Evolutionary conservation across 2,797 vertebrate species (phyloP), one percentile per base, ranked within the genome.

Genomic region (Sternarchorhynchus goeldii): DNA sequence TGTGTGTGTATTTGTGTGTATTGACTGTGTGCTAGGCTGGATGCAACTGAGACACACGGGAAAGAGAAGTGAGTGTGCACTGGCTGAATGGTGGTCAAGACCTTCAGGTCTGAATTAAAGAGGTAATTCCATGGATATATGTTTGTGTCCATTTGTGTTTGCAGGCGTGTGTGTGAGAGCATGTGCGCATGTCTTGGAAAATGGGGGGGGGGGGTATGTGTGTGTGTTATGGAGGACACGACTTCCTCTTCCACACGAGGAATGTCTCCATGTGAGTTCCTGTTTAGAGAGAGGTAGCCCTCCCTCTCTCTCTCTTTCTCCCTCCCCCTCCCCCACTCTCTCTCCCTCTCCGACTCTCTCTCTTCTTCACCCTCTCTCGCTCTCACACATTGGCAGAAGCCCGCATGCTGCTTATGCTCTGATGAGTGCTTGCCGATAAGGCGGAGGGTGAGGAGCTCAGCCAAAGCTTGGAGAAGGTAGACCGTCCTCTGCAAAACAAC

Each of bases 251-350:
- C 88, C 84, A 84, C 86, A 78, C 31, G 84, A 89, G 90, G 90
- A 93, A 93, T 91, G 91, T 91, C 87, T 92, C 90, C 88, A 87
- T 89, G 88, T 88, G 58, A 90, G 90, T 92, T 93, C 91, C 92
- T 91, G 92, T 93, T 92, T 93, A 90, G 86, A 90, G 86, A 89
- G 86, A 85, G 83, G 82, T 87, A 82, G 81, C 87, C 86, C 81
- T 81, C 74, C 45, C 88, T 50, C 41, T 45, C n/a, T 60, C 57
- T 32, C 57, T 87, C 25, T 69, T 65, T 60, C 63, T 66, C 50
- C 25, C 31, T 76, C 64, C 45, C 64, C 55, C 71, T 68, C 56
- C 60, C 36, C 45, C 66, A 6, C 65, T 17, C 76, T 32, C 69
- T 25, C 70, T 64, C 58, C 25, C 20, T 67, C 57, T 90, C 39